phyloP scores from a whole-genome alignment of 2,797 vertebrate species.

The Hippopotamyrus pictus region DNA sequence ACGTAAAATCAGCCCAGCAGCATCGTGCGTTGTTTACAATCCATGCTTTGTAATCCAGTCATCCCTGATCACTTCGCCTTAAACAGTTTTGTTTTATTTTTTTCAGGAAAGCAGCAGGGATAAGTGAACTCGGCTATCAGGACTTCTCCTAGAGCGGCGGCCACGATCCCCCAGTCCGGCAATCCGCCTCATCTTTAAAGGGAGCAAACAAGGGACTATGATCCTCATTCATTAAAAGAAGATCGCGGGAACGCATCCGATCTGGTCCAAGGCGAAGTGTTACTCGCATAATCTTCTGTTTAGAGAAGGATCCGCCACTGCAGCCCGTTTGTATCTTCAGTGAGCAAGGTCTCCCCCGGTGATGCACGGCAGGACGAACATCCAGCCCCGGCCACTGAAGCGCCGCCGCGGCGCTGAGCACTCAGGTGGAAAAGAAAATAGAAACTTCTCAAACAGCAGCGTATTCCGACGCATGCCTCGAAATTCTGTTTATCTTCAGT shows the following conservation, averaged over 20 bases:
- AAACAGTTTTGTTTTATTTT: not conserved
- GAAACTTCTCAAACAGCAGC: not conserved
- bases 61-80: not conserved
- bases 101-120: not conserved
- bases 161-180: not conserved
- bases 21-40: not conserved
- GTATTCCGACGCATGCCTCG: not conserved
- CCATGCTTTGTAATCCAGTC: not conserved
- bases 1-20: not conserved
- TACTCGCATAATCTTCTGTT: not conserved
- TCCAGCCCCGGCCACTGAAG: not conserved
- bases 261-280: not conserved
- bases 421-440: not conserved
- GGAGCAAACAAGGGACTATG: not conserved
- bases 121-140: not conserved
- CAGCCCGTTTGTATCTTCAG: not conserved
- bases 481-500: not conserved
- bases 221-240: not conserved
- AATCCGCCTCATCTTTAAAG: not conserved
- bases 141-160: not conserved
- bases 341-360: not conserved
- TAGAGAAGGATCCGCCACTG: not conserved
- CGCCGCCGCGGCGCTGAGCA: not conserved
- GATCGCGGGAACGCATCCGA: not conserved
- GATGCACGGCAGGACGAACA: not conserved